Evolutionary conservation across 2,797 vertebrate species (phyloP), one percentile per base, ranked within the genome.

Genomic region (Moxostoma hubbsi): DNA sequence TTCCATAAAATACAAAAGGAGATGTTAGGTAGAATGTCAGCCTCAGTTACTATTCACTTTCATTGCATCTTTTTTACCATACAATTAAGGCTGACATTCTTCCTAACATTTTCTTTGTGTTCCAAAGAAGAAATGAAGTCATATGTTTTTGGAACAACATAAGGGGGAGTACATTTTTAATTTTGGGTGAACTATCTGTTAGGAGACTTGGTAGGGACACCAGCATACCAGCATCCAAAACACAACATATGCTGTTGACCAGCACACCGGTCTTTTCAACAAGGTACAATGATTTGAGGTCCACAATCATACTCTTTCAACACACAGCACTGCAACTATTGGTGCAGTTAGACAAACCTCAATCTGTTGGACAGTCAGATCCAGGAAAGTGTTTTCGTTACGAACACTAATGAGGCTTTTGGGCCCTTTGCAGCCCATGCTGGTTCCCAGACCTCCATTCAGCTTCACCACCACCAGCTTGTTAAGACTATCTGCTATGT

Each of bases 341-440:
- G 36, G 36, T 36, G 53, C 13, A 16, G 63, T 16, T 7, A 45
- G 46, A 49, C 45, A 36, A 89, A 98, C 98, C 95, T 99, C 97
- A 6, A 99, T 99, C 92, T 99, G 98, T 89, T 98, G 95, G 86
- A 99, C 97, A 0, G 97, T 99, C 79, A 99, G 95, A 89, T 99
- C 98, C 93, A 99, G 91, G 91, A 99, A 99, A 76, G 98, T 99
- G 87, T 99, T 98, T 88, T 99, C 98, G 0, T 98, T 99, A 77
- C 98, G 95, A 79, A 99, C 98, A 0, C 97, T 97, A 16, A 99
- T 98, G 51, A 99, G 95, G 83, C 98, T 99, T 89, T 99, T 98
- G 0, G 98, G 98, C 58, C 97, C 98, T 84, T 99, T 98, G 62
- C 97, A 99, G 5, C 98, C 98, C 98, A 99, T 99, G 90, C 97